Evolutionary conservation across 2,888 invertebrate genomes (phyloP).

Genomic region (Barypeithes pellucidus): DNA sequence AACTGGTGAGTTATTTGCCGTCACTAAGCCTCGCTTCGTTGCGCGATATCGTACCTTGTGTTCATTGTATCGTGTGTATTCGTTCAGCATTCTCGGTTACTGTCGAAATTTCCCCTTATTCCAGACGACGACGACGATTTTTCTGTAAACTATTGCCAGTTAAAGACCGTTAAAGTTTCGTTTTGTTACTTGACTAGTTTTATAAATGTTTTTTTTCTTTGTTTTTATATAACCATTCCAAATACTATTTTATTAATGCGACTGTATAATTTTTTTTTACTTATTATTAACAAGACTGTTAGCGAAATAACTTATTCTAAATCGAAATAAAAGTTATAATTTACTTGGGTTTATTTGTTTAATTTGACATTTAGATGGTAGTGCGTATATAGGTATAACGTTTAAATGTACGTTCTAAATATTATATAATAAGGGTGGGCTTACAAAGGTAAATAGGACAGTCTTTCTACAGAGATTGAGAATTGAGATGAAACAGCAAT

Average conservation of each 20-base stretch:
- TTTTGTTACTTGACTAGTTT: slow-evolving; percentile 26
- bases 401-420: background rate
- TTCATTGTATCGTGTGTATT: no score
- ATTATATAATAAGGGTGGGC: background rate
- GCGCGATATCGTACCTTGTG: no score
- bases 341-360: background rate
- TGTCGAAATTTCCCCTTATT: background rate
- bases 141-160: background rate
- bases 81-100: no score
- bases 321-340: slow-evolving; percentile 33
- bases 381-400: no score
- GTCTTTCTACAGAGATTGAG: slow-evolving; percentile 50
- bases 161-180: background rate
- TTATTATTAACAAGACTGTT: slow-evolving; percentile 57
- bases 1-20: no score
- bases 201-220: slow-evolving; percentile 5
- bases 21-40: no score
- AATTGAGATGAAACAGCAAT: slow-evolving; percentile 34
- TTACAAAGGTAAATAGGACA: slow-evolving; percentile 46
- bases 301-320: slow-evolving; percentile 46
- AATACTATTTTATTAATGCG: slow-evolving; percentile 25
- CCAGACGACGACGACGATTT: background rate
- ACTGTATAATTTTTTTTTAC: slow-evolving; percentile 35
- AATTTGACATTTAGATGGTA: background rate
- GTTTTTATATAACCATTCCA: slow-evolving; percentile 26